Percentiles rank a stretch among this genome's conserved stretches.
phyloP scores from a whole-genome alignment of 2,797 vertebrate species.

The Phataginus tetradactyla region DNA sequence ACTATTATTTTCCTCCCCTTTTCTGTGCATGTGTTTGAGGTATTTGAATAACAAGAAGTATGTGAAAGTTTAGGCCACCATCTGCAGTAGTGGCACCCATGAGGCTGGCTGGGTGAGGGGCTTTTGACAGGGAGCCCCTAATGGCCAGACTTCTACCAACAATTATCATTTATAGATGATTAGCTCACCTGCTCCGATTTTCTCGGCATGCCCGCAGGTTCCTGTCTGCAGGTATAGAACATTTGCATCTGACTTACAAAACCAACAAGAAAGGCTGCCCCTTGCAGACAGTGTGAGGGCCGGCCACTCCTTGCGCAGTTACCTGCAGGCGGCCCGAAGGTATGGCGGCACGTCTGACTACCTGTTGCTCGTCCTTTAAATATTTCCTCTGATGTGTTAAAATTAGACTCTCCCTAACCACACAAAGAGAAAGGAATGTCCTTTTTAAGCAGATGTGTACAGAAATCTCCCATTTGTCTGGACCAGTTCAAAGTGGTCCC shows the following conservation, averaged over 20 bases:
- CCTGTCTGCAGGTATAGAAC: fast-evolving
- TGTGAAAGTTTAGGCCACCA: fast-evolving
- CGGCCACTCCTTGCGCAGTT: background rate
- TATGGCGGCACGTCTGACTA: constrained; percentile 30
- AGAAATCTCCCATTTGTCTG: constrained; percentile 28
- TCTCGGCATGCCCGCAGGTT: background rate
- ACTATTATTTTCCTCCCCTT: background rate
- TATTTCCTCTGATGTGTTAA: constrained; percentile 70
- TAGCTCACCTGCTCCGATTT: background rate
- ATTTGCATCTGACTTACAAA: fast-evolving
- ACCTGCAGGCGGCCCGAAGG: background rate
- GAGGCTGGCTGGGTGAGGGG: background rate
- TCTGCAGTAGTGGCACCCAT: fast-evolving
- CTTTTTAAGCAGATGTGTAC: constrained; percentile 63
- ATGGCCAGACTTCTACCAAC: background rate
- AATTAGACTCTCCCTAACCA: constrained; percentile 62
- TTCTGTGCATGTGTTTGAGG: background rate
- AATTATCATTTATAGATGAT: background rate
- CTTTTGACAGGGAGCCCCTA: background rate
- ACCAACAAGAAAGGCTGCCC: background rate
- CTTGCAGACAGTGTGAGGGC: fast-evolving
- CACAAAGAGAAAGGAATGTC: constrained; percentile 5
- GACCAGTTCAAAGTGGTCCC: constrained; percentile 34
- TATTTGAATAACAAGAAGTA: background rate
- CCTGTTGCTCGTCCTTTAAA: background rate